phyloP scores from a whole-genome alignment of 1,140 invertebrate genomes.

The Panulirus ornatus region DNA sequence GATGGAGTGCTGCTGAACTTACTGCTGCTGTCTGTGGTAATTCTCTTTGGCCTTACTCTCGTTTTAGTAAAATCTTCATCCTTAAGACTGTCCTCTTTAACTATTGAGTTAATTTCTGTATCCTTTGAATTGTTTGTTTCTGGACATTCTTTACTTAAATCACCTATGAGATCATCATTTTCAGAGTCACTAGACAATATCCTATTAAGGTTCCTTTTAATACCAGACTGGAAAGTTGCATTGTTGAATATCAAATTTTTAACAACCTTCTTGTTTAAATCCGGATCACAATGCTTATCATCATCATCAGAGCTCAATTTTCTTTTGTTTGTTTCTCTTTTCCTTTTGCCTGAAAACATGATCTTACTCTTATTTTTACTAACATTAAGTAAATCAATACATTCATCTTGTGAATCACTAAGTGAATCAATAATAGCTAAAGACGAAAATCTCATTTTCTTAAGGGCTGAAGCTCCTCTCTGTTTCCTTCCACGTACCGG shows the following conservation, averaged over 20 bases:
- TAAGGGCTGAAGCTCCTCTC: neutral
- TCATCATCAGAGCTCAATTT: neutral
- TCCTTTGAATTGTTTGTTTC: neutral
- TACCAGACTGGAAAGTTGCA: slow-evolving; percentile 10
- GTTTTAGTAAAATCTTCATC: neutral
- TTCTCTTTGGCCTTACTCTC: neutral
- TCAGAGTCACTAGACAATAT: slow-evolving; percentile 24
- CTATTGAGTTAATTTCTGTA: neutral
- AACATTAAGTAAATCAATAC: neutral
- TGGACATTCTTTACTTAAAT: neutral
- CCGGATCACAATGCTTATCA: neutral
- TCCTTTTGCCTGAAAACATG: neutral
- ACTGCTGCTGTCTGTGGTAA: neutral
- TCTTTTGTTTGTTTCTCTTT: neutral
- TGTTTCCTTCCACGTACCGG: neutral
- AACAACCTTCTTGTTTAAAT: slow-evolving; percentile 23
- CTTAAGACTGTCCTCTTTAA: neutral
- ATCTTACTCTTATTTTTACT: neutral
- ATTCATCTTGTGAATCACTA: neutral
- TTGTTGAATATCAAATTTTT: slow-evolving; percentile 40
- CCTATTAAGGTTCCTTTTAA: neutral
- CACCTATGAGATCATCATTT: neutral
- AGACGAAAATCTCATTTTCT: neutral
- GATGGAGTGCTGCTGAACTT: neutral
- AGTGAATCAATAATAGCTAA: slow-evolving; percentile 1